phyloP scores from a whole-genome alignment of 2,797 vertebrate genomes.

The Phrynocephalus guinanensis region DNA sequence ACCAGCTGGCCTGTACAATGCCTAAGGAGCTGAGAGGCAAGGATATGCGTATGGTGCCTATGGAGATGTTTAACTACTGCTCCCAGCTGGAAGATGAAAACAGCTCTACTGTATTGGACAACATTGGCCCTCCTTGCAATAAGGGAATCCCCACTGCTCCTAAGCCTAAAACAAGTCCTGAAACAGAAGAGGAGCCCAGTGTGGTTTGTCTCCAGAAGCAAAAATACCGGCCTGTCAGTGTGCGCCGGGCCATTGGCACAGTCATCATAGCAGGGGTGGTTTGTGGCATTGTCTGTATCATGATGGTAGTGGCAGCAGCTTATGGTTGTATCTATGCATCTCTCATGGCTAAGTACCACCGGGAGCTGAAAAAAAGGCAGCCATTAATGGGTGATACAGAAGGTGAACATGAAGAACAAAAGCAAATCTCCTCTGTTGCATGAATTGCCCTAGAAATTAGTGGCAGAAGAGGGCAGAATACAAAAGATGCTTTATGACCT shows the following conservation, averaged over 20 bases:
- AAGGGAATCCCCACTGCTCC: slow-evolving; percentile 80
- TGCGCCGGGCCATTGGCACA: slow-evolving; percentile 95
- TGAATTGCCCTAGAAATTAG: slow-evolving; percentile 74
- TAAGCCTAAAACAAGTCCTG: slow-evolving; percentile 83
- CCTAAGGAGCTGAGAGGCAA: slow-evolving; percentile 97
- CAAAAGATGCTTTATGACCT: slow-evolving; percentile 63
- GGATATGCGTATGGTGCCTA: slow-evolving; percentile 93
- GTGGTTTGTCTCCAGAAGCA: slow-evolving; percentile 91
- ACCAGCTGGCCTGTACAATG: slow-evolving; percentile 93
- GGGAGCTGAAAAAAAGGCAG: slow-evolving; percentile 97
- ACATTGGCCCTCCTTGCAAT: slow-evolving; percentile 80
- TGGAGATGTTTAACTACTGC: slow-evolving; percentile 99
- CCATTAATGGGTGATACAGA: slow-evolving; percentile 94
- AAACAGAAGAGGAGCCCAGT: slow-evolving; percentile 82
- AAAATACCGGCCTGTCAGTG: slow-evolving; percentile 91
- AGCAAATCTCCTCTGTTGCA: slow-evolving; percentile 98
- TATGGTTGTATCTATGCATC: slow-evolving; percentile 99
- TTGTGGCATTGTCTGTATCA: slow-evolving; percentile 96
- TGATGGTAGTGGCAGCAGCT: slow-evolving; percentile 98
- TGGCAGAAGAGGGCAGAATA: slow-evolving; percentile 56
- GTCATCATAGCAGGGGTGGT: slow-evolving; percentile 97
- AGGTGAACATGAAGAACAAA: slow-evolving; percentile 89
- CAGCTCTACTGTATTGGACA: slow-evolving; percentile 79
- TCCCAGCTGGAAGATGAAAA: slow-evolving; percentile 94
- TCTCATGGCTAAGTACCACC: slow-evolving; percentile 98